These are phyloP conservation scores for Conus ventricosus DNA, from an alignment of 1,140 invertebrate genomes.

Conservation along the genomic window DNA sequence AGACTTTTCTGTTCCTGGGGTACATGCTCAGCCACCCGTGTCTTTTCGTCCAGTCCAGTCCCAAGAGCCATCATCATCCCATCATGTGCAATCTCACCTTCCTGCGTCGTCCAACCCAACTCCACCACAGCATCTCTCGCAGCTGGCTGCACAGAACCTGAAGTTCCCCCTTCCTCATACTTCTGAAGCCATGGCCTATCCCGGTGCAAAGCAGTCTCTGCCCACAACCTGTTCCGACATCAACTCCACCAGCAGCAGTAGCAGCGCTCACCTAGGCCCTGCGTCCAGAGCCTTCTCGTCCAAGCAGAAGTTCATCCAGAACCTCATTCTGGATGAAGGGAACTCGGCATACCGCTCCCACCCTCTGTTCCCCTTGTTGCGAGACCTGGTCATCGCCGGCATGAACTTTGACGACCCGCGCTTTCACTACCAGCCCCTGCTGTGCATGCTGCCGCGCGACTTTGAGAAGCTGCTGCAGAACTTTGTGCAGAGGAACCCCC, in stretches of 20 bases:
- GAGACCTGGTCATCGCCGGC: constrained; percentile 73
- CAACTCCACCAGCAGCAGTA: constrained; percentile 34
- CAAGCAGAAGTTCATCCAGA: constrained; percentile 72
- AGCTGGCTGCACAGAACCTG: too few species aligned
- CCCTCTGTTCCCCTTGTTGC: constrained; percentile 70
- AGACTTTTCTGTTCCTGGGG: too few species aligned
- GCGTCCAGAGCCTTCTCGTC: constrained; percentile 62
- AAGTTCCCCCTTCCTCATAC: neutral
- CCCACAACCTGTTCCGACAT: constrained; percentile 49
- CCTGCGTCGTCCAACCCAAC: too few species aligned
- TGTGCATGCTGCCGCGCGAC: constrained; percentile 68
- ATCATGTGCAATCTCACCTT: too few species aligned
- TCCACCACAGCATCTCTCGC: too few species aligned
- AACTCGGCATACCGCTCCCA: constrained; percentile 70
- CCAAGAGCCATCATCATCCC: too few species aligned
- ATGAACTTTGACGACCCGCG: constrained; percentile 71
- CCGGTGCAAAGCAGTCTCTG: neutral
- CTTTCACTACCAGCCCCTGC: constrained; percentile 71
- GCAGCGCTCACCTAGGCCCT: constrained; percentile 45
- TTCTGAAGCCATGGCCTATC: constrained; percentile 15
- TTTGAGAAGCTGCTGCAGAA: constrained; percentile 71
- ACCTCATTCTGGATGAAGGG: constrained; percentile 70
- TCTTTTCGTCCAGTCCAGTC: too few species aligned
- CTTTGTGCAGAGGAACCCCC: constrained; percentile 69
- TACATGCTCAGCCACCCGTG: too few species aligned